Base-by-base conservation (phyloP, 2,113 vertebrate genomes). In the Heterotis niloticus region DNA sequence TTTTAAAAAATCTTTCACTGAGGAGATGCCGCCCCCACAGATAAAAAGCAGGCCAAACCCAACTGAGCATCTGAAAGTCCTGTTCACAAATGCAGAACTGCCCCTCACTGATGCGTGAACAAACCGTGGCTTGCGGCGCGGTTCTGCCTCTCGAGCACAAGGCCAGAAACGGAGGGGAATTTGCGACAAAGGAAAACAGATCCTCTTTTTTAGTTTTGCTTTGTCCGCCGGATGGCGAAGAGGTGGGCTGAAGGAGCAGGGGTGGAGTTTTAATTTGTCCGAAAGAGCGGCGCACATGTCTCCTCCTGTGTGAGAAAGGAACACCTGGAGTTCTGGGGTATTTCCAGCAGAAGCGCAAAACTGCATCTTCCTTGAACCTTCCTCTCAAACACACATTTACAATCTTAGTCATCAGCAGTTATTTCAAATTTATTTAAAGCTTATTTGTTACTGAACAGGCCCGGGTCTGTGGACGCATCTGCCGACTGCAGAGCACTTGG, bases 241-340 rank as follows among this genome's bases (percentile, higher is more conserved):
- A 12, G 51, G 51, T 16, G 23, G 70, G 12, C 59, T 62, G 13
- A 1, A 20, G 13, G 59, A 2, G 3, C 11, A 11, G 59, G 20
- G 14, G 14, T 62, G 23, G 52, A n/a, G 11, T 5, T 59, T 59
- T 68, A 26, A 68, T 16, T 69, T 1, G 12, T 1, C 24, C 5
- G 65, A 34, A 59, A 66, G 12, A 56, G 68, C 26, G 76, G 52
- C 51, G 29, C 24, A 44, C 64, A 59, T 18, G 26, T 11, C 52
- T 72, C 71, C 52, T 59, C 62, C 62, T 75, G 57, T 64, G 34
- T n/a, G 26, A 64, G 74, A n/a, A 64, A 5, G 5, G 34, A 14
- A 60, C 77, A 78, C 66, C 66, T 78, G 77, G 26, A 51, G 18
- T 71, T 70, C 14, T 29, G 16, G 77, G 76, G 77, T 18, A 10